These are phyloP conservation scores for Bacillus rossius DNA, from an alignment of 1,140 invertebrate species.

Conservation along the genomic window DNA sequence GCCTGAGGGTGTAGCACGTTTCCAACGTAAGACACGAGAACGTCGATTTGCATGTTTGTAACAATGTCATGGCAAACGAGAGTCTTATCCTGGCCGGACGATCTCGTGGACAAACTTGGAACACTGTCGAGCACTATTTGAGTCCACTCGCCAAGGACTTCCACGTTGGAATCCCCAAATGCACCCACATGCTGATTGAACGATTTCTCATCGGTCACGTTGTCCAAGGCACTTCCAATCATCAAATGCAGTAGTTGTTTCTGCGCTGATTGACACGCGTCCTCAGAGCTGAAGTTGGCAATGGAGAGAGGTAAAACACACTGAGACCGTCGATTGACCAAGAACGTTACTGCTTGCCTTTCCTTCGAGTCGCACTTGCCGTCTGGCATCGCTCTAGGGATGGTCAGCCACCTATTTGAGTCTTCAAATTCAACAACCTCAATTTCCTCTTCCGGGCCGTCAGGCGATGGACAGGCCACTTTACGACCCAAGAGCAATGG, in stretches of 20 bases:
- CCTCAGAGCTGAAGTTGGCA: constrained; percentile 15
- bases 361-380: constrained; percentile 37
- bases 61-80: constrained; percentile 41
- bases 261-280: constrained; percentile 44
- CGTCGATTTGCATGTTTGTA: constrained; percentile 45
- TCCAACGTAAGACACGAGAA: constrained; percentile 45
- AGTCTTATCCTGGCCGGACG: background rate
- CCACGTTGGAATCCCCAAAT: constrained; percentile 49
- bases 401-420: constrained; percentile 15
- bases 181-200: constrained; percentile 46
- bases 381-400: constrained; percentile 37
- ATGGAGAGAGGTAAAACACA: constrained; percentile 1
- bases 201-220: constrained; percentile 30
- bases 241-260: constrained; percentile 39
- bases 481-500: constrained; percentile 51
- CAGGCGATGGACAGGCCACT: background rate
- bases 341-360: constrained; percentile 42
- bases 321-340: constrained; percentile 35
- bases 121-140: constrained; percentile 42
- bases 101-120: constrained; percentile 11
- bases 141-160: constrained; percentile 48
- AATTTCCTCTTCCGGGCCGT: constrained; percentile 1
- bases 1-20: constrained; percentile 40
- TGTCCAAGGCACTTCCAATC: constrained; percentile 32
- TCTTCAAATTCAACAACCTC: constrained; percentile 10